Evolutionary conservation across 2,113 vertebrate genomes (phyloP), one percentile per base, ranked within the genome.

Genomic region (Tinamus guttatus): DNA sequence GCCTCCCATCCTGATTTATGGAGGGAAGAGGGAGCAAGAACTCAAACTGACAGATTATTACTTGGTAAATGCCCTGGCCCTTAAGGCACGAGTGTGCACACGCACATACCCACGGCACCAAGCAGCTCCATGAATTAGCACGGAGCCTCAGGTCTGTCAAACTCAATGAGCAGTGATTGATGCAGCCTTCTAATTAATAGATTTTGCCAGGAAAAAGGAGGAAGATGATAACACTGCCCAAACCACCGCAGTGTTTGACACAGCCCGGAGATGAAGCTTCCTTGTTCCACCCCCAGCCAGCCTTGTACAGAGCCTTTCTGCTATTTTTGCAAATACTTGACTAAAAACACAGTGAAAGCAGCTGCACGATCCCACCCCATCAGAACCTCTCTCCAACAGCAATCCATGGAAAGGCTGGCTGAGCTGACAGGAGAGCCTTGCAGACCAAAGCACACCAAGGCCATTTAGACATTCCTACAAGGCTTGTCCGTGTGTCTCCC

Each of bases 181-280:
- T 62, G 51, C 14, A 91, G 74, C 47, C 58, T 89, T 95, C 85
- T 76, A 71, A 94, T 51, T 90, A 89, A 94, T 43, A 7, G 30
- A 56, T 83, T 95, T 89, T 96, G 75, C 70, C 77, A 87, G 49
- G 24, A 58, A 79, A 76, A 94, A 12, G 67, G 36, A 86, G 62
- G 51, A 64, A 94, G 68, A 94, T 58, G 79, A 25, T 62, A 76
- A 67, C 36, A 36, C 22, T 76, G 54, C 20, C 56, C 34, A 52
- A 81, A 45, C 14, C 65, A 43, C 43, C 54, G 17, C 58, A 90
- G 32, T 25, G 43, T 45, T n/a, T 91, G 87, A 58, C 17, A 43
- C 4, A 77, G 86, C 68, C 18, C 21, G 5, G 28, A 62, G 20
- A 49, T 3, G 22, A 47, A 68, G 25, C 20, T 89, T 76, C 14